A percentile compares a stretch with the other conserved stretches of the same genome.
Conservation (phyloP, 2,113 vertebrate species). For the Malurus alboscapulatus region DNA sequence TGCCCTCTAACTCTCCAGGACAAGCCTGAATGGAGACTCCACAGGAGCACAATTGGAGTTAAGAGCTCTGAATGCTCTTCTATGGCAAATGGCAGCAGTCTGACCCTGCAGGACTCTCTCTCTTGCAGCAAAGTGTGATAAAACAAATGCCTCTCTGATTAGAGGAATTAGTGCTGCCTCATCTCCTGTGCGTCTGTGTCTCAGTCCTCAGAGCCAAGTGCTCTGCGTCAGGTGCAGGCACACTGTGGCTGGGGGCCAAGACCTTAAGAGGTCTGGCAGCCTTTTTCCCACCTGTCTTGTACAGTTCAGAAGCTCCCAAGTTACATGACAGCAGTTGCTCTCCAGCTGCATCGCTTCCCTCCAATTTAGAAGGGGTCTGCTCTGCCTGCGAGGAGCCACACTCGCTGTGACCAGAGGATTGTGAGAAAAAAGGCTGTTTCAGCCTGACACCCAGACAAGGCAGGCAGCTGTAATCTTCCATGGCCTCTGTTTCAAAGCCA, state of each 20-base stretch:
- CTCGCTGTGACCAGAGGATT: not conserved
- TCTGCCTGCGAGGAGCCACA: not conserved
- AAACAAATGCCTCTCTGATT: conserved; percentile 33
- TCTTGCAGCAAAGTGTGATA: conserved; percentile 23
- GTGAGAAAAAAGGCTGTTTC: not conserved
- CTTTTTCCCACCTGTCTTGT: not conserved
- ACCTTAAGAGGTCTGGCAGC: not conserved
- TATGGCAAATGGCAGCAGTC: conserved; percentile 1
- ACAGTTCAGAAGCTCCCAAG: not conserved
- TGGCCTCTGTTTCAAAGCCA: not conserved
- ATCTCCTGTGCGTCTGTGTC: not conserved
- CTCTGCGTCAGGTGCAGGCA: not conserved
- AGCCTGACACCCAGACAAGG: not conserved
- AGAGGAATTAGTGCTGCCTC: conserved; percentile 30
- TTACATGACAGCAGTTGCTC: not conserved
- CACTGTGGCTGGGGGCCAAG: not conserved
- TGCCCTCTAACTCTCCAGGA: conserved; percentile 16
- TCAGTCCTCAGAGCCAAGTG: not conserved
- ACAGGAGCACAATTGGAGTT: conserved; percentile 46
- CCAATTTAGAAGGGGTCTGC: not conserved
- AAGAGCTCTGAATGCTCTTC: conserved; percentile 53
- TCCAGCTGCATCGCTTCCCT: not conserved
- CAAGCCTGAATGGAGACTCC: conserved; percentile 46
- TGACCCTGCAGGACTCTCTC: conserved; percentile 1
- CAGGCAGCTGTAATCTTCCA: not conserved